Conservation (phyloP, 2,113 vertebrate species). For the Megaceryle maxima region DNA sequence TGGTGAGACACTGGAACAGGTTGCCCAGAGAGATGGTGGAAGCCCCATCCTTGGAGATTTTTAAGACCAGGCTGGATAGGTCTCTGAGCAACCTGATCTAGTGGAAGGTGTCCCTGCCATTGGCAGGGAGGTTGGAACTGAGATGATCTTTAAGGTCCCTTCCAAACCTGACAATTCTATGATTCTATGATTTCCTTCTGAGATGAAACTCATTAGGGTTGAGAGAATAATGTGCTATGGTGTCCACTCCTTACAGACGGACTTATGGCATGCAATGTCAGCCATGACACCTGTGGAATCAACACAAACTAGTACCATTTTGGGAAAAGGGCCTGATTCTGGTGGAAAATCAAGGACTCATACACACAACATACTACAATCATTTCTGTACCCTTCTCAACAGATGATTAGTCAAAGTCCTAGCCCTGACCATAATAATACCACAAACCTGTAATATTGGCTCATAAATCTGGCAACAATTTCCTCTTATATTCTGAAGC, state of each 20-base stretch:
- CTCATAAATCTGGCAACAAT: not conserved
- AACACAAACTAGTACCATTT: not conserved
- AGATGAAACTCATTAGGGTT: not conserved
- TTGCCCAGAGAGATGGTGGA: too few relatives aligned
- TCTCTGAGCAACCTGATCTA: too few relatives aligned
- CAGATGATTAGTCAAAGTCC: not conserved
- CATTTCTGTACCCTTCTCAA: not conserved
- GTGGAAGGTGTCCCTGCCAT: too few relatives aligned
- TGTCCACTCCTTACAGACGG: rapidly evolving
- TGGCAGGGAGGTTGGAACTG: too few relatives aligned
- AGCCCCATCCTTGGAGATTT: too few relatives aligned
- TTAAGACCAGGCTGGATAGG: too few relatives aligned
- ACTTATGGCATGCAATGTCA: not conserved
- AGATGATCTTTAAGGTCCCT: too few relatives aligned
- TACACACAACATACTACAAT: too few relatives aligned
- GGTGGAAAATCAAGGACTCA: too few relatives aligned
- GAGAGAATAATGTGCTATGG: not conserved
- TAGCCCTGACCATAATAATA: not conserved
- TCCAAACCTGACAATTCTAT: too few relatives aligned
- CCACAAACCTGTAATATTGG: not conserved
- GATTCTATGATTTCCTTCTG: not conserved
- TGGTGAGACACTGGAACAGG: too few relatives aligned
- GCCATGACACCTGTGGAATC: not conserved
- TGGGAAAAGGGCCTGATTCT: not conserved
- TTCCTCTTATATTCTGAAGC: not conserved